Base-by-base conservation (phyloP, 92 coral and sea anemone genomes). In the Zoanthus solanderi region DNA sequence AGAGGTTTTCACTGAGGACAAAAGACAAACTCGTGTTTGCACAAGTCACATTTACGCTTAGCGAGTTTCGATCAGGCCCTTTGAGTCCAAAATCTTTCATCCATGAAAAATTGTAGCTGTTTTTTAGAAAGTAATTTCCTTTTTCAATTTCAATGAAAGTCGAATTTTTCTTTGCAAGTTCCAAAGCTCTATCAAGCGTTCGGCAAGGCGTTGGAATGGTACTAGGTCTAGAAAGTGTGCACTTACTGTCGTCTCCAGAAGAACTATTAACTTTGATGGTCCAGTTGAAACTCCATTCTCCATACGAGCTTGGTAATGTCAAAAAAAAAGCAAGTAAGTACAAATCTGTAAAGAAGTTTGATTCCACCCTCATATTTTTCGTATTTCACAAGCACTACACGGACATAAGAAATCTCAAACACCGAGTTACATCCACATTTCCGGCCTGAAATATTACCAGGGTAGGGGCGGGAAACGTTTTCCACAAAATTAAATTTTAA, bases 11-110 rank as follows among this genome's bases (percentile, higher is more conserved):
- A 58, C 95, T 92, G 9, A 89, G 72, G 23, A 86, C 72, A 75
- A 95, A 97, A 6, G 98, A 84, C 61, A 97, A 85, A 73, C 98
- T 94, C 4, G 94, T 84, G 69, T 93, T 93, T 31, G 77, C 78
- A 58, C 98, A 92, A 9, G 93, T 83, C 30, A 90, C 65, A 14
- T 79, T 78, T 2, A 89, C 89, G 48, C 83, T 91, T 60, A 88
- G 91, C 23, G 69, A 65, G 9, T 75, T 48, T 17, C 69, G 42
- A 18, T 86, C 91, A 9, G 71, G 87, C 44, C 97, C 98, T 65
- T 77, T 75, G 14, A 97, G 72, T 6, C 90, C 90, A 84, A 97
- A 95, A 28, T 90, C 73, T 17, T 75, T 31, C 34, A 94, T 85
- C 29, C 75, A 56, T 7, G 85, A 83, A 82, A 97, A 94, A 71